Conservation (phyloP, 2,797 vertebrate genomes). For the Nothura maculosa region DNA sequence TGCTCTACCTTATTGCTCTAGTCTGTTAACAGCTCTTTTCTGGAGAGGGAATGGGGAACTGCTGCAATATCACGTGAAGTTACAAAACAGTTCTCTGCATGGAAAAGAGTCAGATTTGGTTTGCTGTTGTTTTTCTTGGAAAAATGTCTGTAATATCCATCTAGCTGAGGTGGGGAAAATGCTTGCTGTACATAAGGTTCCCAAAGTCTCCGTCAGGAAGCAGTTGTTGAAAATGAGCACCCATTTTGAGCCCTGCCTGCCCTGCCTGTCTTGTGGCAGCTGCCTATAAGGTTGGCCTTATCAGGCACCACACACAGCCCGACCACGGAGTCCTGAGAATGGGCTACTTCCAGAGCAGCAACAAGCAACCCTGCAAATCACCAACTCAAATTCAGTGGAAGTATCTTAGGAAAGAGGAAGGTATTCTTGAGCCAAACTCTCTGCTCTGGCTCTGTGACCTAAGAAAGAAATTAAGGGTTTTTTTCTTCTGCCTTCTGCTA, state of each 20-base stretch:
- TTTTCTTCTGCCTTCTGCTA: background rate
- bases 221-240: background rate
- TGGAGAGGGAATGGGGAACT: fast-evolving
- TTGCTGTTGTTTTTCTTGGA: background rate
- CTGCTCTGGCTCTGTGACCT: background rate
- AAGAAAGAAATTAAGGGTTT: background rate
- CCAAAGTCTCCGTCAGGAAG: background rate
- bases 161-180: background rate
- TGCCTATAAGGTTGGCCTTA: background rate
- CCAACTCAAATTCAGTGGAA: background rate
- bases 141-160: background rate
- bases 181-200: background rate
- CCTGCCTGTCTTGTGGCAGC: background rate
- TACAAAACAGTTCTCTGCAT: background rate
- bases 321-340: background rate
- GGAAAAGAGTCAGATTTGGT: fast-evolving
- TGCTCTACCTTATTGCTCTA: no score
- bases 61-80: background rate
- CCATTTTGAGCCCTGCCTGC: background rate
- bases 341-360: background rate
- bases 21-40: no score
- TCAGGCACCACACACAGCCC: background rate
- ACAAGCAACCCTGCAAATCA: background rate
- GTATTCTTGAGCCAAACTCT: background rate
- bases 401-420: conserved; percentile 7